Conservation (phyloP, 2,888 invertebrate genomes). For the Eledone cirrhosa region DNA sequence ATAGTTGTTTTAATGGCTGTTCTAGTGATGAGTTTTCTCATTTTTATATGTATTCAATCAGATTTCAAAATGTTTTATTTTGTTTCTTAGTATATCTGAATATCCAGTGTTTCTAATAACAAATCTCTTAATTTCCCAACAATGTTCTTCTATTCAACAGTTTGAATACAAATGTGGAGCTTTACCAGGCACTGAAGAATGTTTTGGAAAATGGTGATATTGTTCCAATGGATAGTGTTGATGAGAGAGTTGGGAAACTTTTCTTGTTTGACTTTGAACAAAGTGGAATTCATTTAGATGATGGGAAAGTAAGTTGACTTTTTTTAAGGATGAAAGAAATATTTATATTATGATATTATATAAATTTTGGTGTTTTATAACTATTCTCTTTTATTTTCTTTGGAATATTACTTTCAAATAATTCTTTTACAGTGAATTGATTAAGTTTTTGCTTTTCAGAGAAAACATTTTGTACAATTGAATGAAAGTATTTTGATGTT, state of each 20-base stretch:
- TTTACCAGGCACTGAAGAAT: conserved; percentile 81
- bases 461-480: conserved; percentile 78
- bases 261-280: conserved; percentile 98
- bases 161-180: conserved; percentile 86
- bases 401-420: no score
- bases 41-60: no score
- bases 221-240: conserved; percentile 74
- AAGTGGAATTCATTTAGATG: conserved; percentile 92
- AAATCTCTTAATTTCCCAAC: no score
- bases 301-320: conserved; percentile 68
- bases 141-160: conserved; percentile 68
- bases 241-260: conserved; percentile 85
- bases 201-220: conserved; percentile 79
- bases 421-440: background rate
- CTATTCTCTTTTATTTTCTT: no score
- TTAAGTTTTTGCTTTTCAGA: conserved; percentile 47
- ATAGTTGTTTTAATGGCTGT: no score
- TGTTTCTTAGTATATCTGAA: no score
- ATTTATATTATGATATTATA: no score
- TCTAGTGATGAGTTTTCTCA: no score
- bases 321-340: no score
- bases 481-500: conserved; percentile 82
- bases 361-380: no score
- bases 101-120: no score
- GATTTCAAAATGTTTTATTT: no score